These are phyloP conservation scores for Eubasilissa regina DNA, from an alignment of 1,140 invertebrate genomes.

Conservation along the genomic window DNA sequence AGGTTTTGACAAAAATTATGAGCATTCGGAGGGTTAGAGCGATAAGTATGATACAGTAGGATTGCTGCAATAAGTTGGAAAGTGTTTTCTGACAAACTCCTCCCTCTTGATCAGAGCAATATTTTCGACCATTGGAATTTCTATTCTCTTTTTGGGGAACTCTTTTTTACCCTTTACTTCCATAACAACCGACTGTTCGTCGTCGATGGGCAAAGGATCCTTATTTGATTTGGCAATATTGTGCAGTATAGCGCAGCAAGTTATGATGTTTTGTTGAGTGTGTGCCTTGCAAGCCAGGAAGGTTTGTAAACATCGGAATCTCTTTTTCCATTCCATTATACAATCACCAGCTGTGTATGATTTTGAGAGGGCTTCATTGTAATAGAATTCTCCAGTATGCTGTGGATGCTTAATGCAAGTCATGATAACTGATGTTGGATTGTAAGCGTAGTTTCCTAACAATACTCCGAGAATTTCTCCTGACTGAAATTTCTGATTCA, in stretches of 20 bases:
- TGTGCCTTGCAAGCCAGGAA: conserved; percentile 55
- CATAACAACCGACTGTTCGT: conserved; percentile 47
- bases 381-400: conserved; percentile 56
- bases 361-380: conserved; percentile 53
- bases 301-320: conserved; percentile 54
- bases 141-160: conserved; percentile 51
- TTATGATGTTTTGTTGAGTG: conserved; percentile 56
- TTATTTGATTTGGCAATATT: conserved; percentile 57
- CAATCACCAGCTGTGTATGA: conserved; percentile 52
- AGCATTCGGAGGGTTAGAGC: conserved; percentile 27
- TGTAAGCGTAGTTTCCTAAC: conserved; percentile 46
- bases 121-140: conserved; percentile 53
- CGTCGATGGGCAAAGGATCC: conserved; percentile 50
- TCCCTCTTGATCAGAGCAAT: conserved; percentile 50
- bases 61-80: conserved; percentile 52
- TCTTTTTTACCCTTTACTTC: conserved; percentile 55
- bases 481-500: conserved; percentile 47
- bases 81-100: conserved; percentile 58
- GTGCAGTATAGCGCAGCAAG: conserved; percentile 55
- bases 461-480: conserved; percentile 55
- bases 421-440: conserved; percentile 53
- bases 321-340: conserved; percentile 54
- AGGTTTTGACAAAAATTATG: neutral
- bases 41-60: conserved; percentile 53
- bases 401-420: conserved; percentile 51